Percentiles rank a stretch among this genome's conserved stretches.
Evolutionary conservation across 2,113 vertebrate genomes (phyloP).

Genomic region (Anser cygnoides): DNA sequence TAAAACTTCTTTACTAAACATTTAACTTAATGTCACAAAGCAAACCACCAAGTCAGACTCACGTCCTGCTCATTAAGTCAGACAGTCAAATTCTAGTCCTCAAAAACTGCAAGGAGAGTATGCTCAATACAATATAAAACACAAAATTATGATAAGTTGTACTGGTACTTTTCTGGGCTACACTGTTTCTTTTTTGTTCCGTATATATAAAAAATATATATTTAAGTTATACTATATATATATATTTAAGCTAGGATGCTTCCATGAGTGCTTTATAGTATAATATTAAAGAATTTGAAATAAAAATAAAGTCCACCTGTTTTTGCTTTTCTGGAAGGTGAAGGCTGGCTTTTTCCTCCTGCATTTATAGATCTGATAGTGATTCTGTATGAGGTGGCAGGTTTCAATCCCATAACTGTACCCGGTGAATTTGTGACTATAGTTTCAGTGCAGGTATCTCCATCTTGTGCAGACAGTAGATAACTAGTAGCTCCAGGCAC

Average conservation of each 20-base stretch:
- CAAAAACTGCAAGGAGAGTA: neutral
- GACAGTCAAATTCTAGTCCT: neutral
- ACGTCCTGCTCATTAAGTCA: neutral
- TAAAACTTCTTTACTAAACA: neutral
- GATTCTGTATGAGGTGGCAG: conserved; percentile 84
- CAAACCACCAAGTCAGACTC: neutral
- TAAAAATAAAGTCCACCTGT: conserved; percentile 80
- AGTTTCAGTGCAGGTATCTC: conserved; percentile 80
- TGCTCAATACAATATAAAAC: neutral
- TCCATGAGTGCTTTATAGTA: neutral
- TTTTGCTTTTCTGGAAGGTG: conserved; percentile 75
- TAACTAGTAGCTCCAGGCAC: conserved; percentile 86
- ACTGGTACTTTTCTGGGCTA: neutral
- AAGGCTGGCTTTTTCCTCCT: conserved; percentile 87
- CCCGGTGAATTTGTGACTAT: conserved; percentile 80
- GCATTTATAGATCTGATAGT: conserved; percentile 86
- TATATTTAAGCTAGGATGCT: neutral
- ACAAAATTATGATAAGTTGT: neutral
- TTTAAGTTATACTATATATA: neutral
- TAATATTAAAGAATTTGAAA: neutral
- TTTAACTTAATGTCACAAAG: neutral
- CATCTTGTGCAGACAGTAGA: conserved; percentile 79
- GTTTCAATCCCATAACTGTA: conserved; percentile 81
- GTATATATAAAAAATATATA: neutral
- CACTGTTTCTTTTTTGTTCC: neutral